Conservation (phyloP, 2,113 vertebrate genomes). For the Prunella fulvescens region DNA sequence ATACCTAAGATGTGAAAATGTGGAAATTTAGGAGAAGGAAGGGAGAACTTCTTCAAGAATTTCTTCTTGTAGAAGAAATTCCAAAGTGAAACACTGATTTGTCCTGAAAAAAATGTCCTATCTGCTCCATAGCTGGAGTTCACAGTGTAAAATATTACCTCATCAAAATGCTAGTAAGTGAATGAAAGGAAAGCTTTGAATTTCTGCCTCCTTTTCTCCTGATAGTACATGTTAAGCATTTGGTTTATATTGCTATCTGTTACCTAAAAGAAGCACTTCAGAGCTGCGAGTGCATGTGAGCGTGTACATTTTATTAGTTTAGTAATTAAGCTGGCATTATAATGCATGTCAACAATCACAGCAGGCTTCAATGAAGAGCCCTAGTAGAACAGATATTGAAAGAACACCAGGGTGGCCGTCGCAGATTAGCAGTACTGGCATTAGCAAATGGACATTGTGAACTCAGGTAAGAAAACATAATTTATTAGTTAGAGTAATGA, state of each 20-base stretch:
- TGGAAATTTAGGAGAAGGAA: neutral
- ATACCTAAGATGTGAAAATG: neutral
- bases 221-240: neutral
- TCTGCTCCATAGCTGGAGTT: neutral
- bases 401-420: neutral
- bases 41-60: no score
- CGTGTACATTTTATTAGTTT: neutral
- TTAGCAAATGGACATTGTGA: neutral
- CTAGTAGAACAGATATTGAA: neutral
- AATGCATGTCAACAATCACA: neutral
- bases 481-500: constrained; percentile 35
- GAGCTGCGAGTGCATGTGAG: neutral
- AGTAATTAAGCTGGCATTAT: neutral
- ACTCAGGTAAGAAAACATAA: neutral
- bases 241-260: neutral
- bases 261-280: neutral
- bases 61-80: neutral
- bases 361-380: neutral
- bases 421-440: neutral
- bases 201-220: neutral
- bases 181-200: neutral
- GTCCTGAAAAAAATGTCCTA: neutral
- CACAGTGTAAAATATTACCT: neutral
- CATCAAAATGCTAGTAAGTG: neutral
- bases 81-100: neutral